These are phyloP conservation scores for Pungitius pungitius DNA, from an alignment of 2,113 vertebrate species.

Conservation along the genomic window DNA sequence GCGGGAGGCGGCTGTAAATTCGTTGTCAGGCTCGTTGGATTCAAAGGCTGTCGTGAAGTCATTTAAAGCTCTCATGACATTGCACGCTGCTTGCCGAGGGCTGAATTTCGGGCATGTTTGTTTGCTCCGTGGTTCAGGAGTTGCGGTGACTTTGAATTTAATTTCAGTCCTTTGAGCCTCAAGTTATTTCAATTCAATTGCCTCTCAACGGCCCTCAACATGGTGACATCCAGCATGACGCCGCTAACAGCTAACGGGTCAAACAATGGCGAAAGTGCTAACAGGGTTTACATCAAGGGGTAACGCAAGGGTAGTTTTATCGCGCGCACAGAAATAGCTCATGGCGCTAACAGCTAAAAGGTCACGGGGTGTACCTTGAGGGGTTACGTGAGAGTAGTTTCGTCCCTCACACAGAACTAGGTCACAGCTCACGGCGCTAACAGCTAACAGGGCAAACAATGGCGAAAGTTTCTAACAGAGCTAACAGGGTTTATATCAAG, in stretches of 20 bases:
- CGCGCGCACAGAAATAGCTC: no score
- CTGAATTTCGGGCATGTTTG: constrained; percentile 14
- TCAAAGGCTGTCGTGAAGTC: constrained; percentile 20
- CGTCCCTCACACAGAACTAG: not conserved
- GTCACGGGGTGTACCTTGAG: not conserved
- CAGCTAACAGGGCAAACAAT: not conserved
- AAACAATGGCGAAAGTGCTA: not conserved
- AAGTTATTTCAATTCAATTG: not conserved
- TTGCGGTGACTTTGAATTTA: not conserved
- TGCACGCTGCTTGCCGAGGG: constrained; percentile 17
- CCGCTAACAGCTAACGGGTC: not conserved
- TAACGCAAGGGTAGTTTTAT: no score
- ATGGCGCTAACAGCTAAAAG: no score
- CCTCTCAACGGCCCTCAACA: not conserved
- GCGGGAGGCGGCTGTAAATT: constrained; percentile 15
- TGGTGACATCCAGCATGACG: not conserved
- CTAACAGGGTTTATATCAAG: not conserved
- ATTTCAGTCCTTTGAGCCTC: not conserved
- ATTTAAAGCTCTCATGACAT: constrained; percentile 15
- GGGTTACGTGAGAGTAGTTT: no score
- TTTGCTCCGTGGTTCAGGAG: not conserved
- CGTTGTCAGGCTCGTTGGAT: constrained; percentile 32
- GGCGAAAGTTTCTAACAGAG: not conserved
- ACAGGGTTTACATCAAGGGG: not conserved
- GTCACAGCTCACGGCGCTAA: no score